Base-by-base conservation (phyloP, 2,113 vertebrate species). In the Lates calcarifer region DNA sequence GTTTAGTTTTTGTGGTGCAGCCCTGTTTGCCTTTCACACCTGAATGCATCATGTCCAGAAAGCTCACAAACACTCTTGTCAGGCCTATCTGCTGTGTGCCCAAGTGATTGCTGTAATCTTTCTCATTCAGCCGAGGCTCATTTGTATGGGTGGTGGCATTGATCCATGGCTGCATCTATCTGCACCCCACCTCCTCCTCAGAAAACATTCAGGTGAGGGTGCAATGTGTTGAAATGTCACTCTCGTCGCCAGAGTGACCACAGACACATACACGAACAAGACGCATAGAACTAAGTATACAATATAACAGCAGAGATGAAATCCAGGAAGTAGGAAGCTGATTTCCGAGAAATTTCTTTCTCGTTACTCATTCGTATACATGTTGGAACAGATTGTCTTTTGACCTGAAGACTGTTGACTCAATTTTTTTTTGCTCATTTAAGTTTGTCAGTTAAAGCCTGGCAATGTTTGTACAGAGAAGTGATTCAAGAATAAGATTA, bases 51-150 rank as follows among this genome's bases (percentile, higher is more conserved):
- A 13, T 77, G 75, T 82, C 73, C 85, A 73, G 66, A 88, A 83
- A 82, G 79, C 82, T 83, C 84, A 70, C 88, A 88, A 77, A 87
- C 85, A 65, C 81, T 90, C 67, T 84, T 73, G 87, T 91, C 88
- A 79, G 71, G 28, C 41, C 68, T 73, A 60, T 91, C 90, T 85
- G 61, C 67, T 77, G 80, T 60, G 77, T 88, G 74, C 75, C 63
- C 83, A 77, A 85, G 82, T 89, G 85, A 90, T 90, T 92, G 90
- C 88, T 86, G 85, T 92, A 89, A 92, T 94, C 87, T 85, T 89
- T 87, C 74, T 84, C 88, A 81, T 89, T 92, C 87, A 82, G 84
- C 77, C 9, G 10, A 67, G 55, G 74, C 74, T 89, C 76, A 92
- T 89, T 82, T 84, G 77, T 85, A 77, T 83, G 73, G 69, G 74